These are phyloP conservation scores for Auanema freiburgensis DNA, from an alignment of 2,888 invertebrate genomes.

Conservation along the genomic window DNA sequence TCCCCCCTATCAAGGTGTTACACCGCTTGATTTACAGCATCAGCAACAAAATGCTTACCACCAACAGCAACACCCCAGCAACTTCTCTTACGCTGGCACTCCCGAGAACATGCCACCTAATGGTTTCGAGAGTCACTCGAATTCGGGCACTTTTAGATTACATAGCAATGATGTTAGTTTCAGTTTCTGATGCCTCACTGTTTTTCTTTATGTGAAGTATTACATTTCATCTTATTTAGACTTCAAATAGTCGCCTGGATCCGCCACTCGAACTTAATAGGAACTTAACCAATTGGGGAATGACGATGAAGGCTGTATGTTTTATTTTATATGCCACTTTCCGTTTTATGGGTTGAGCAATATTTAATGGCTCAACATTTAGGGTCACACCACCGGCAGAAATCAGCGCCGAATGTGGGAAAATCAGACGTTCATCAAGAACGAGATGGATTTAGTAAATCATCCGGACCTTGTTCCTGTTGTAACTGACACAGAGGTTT, in stretches of 20 bases:
- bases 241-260: conserved; percentile 46
- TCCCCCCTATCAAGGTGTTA: conserved; percentile 18
- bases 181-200: background rate
- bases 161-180: conserved; percentile 25
- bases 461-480: conserved; percentile 48
- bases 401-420: conserved; percentile 57
- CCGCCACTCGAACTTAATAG: conserved; percentile 60
- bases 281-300: conserved; percentile 64
- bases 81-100: conserved; percentile 9
- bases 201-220: background rate
- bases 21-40: conserved; percentile 20
- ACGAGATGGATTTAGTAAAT: conserved; percentile 51
- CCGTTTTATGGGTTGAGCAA: background rate
- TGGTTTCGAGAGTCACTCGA: conserved; percentile 13
- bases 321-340: background rate
- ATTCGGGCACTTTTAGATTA: conserved; percentile 21
- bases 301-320: conserved; percentile 31
- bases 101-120: conserved; percentile 7
- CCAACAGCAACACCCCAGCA: conserved; percentile 4
- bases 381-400: conserved; percentile 16
- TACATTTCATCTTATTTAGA: conserved; percentile 10
- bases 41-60: conserved; percentile 15
- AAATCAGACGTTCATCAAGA: conserved; percentile 55
- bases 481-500: conserved; percentile 32
- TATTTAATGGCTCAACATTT: background rate